Base-by-base conservation (phyloP, 2,888 invertebrate genomes). In the Brassicogethes aeneus region DNA sequence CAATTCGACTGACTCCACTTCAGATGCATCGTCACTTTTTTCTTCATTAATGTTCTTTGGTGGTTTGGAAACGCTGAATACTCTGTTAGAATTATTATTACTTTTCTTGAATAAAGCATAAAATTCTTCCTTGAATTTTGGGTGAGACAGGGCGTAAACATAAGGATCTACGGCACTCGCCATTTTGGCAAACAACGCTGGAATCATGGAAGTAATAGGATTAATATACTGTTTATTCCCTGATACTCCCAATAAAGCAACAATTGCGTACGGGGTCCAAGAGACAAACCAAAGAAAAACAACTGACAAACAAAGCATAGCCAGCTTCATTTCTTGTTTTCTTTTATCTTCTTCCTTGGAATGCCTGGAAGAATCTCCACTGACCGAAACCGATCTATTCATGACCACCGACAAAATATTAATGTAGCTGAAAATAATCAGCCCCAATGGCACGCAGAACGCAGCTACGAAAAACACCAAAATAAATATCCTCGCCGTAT, bases 151-250 rank as follows among this genome's bases (percentile, higher is more conserved):
- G 3, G 85, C 82, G 60, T 86, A 86, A 44, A 86, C 73, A 57
- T 85, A 85, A 0, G 89, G 88, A 67, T 90, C 85, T 44, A 86
- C 74, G 59, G 86, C 85, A 30, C 86, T 84, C 0, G 87, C 84
- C 0, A 81, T 77, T 65, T 90, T 90, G 61, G 86, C 86, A 62
- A 86, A 84, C 45, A 85, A 65, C 1, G 85, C 85, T 0, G 86
- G 87, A 29, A 85, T 70, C 82, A 85, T 84, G 0, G 85, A 85
- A 2, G 73, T 66, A 17, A 80, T 57, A 0, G 88, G 88, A 0
- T 82, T 79, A 30, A 89, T 72, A 10, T 78, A 62, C 16, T 77
- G 65, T 46, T 77, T 75, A 52, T 76, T 68, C 2, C 80, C 81
- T 45, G 77, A 77, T 50, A 85, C 77, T 0, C 87, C 88, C 15